Percentiles rank a stretch among this genome's conserved stretches.
phyloP scores from a whole-genome alignment of 2,113 vertebrate species.

The Donacobius atricapilla region DNA sequence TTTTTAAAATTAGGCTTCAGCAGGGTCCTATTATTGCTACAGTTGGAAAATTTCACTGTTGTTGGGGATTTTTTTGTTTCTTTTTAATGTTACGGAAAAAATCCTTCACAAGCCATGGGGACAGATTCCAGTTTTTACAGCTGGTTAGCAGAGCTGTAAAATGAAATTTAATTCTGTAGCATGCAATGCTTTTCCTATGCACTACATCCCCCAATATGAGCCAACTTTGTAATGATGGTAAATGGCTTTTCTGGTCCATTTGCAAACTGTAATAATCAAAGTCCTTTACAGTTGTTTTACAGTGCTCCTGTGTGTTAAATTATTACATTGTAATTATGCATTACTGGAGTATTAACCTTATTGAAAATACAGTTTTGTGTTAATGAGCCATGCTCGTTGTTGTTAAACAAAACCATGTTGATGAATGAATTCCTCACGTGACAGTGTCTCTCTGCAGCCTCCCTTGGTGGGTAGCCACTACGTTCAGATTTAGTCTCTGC shows the following conservation, averaged over 20 bases:
- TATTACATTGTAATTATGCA: slow-evolving; percentile 70
- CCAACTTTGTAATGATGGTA: slow-evolving; percentile 54
- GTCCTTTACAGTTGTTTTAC: slow-evolving; percentile 66
- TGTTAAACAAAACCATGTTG: slow-evolving; percentile 46
- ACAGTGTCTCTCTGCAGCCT: not conserved
- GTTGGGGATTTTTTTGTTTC: not conserved
- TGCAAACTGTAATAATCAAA: slow-evolving; percentile 65
- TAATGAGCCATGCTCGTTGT: slow-evolving; percentile 63
- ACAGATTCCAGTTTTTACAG: slow-evolving; percentile 70
- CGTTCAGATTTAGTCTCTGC: not conserved
- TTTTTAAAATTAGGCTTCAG: slow-evolving; percentile 68
- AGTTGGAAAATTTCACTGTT: slow-evolving; percentile 67
- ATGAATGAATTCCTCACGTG: not conserved
- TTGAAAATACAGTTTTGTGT: slow-evolving; percentile 47
- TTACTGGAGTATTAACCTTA: slow-evolving; percentile 61
- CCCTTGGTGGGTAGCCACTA: not conserved
- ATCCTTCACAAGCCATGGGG: slow-evolving; percentile 61
- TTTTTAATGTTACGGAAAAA: slow-evolving; percentile 59
- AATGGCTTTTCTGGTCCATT: slow-evolving; percentile 66
- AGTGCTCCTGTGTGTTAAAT: slow-evolving; percentile 70
- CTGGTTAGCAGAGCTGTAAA: slow-evolving; percentile 70
- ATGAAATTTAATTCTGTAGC: slow-evolving; percentile 59
- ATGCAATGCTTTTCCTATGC: slow-evolving; percentile 2
- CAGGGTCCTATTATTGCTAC: slow-evolving; percentile 70
- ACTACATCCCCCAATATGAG: slow-evolving; percentile 39